Conservation (phyloP, 2,797 vertebrate species). For the Momotus momota region DNA sequence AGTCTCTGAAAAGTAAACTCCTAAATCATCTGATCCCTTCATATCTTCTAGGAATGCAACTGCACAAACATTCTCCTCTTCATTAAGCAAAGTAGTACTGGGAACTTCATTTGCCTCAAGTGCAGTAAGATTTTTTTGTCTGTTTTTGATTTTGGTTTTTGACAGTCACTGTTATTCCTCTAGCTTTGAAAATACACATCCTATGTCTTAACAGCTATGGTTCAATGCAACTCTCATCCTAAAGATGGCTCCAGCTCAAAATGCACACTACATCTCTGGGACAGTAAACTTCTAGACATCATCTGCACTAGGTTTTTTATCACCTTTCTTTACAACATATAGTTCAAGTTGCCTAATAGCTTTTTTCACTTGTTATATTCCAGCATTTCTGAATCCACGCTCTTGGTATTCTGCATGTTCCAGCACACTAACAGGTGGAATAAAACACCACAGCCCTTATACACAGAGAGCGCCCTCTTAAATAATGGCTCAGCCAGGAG, state of each 20-base stretch:
- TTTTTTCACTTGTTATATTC: neutral
- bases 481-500: constrained; percentile 45
- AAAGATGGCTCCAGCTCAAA: constrained; percentile 68
- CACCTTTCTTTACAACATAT: constrained; percentile 25
- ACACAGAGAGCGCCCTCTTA: constrained; percentile 37
- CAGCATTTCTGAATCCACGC: constrained; percentile 25
- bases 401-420: neutral
- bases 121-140: neutral
- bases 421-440: constrained; percentile 35
- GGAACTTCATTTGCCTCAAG: constrained; percentile 3
- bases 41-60: neutral
- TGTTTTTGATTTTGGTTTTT: constrained; percentile 19
- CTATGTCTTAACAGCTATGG: constrained; percentile 45
- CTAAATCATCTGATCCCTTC: neutral
- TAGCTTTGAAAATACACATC: constrained; percentile 51
- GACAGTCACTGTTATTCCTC: neutral
- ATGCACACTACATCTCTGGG: neutral
- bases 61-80: neutral
- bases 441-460: neutral
- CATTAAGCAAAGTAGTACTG: neutral
- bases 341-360: constrained; percentile 28
- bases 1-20: neutral
- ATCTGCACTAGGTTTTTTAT: constrained; percentile 25
- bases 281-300: constrained; percentile 54
- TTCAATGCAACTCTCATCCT: constrained; percentile 47